Conservation (phyloP, 2,113 vertebrate species). For the Hemibates koningsi region DNA sequence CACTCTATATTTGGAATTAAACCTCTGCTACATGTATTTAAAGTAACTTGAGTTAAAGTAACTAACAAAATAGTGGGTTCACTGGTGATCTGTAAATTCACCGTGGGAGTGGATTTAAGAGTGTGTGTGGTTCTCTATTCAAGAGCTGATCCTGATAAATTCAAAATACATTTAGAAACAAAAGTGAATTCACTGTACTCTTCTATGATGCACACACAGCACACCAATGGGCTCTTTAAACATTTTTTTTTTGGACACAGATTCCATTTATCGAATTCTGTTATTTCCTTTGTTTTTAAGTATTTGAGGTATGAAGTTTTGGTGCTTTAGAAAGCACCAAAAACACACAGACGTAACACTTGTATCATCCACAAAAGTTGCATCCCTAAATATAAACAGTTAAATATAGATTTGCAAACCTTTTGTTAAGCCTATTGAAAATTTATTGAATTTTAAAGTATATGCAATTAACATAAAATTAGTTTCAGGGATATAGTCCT, state of each 20-base stretch:
- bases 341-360: neutral
- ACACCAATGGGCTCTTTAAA: neutral
- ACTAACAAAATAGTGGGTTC: neutral
- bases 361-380: neutral
- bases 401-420: fast-evolving
- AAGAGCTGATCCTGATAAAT: neutral
- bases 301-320: neutral
- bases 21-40: neutral
- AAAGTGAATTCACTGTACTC: neutral
- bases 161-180: neutral
- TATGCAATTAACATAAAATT: neutral
- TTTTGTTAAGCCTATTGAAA: neutral
- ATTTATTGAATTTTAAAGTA: neutral
- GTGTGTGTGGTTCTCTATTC: neutral
- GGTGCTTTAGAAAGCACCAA: neutral
- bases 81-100: neutral
- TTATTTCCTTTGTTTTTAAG: neutral
- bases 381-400: neutral
- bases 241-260: neutral
- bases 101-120: neutral
- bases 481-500: neutral
- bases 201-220: neutral
- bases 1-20: neutral
- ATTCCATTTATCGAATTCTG: neutral
- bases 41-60: neutral